Percentiles rank a stretch among this genome's conserved stretches.
phyloP scores from a whole-genome alignment of 2,113 vertebrate genomes.

The Cebus imitator region DNA sequence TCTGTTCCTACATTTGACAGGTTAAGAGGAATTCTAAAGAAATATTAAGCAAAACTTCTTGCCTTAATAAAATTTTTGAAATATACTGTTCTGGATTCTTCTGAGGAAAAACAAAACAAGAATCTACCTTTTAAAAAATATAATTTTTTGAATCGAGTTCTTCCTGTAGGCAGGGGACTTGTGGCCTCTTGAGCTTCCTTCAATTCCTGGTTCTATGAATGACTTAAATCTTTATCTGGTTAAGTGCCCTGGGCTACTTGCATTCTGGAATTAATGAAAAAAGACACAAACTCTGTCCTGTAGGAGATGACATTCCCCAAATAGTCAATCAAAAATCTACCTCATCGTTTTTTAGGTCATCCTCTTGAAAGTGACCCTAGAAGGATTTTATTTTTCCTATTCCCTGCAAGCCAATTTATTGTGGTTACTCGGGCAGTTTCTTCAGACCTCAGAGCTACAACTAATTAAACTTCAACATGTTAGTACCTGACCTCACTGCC shows the following conservation, averaged over 20 bases:
- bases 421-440: constrained; percentile 48
- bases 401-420: constrained; percentile 63
- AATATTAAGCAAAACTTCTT: constrained; percentile 17
- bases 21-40: not conserved
- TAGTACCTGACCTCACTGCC: not conserved
- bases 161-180: not conserved
- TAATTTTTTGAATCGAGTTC: not conserved
- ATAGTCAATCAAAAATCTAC: constrained; percentile 51
- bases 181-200: not conserved
- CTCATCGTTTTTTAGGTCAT: constrained; percentile 12
- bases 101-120: not conserved
- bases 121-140: not conserved
- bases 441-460: constrained; percentile 57
- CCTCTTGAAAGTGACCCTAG: constrained; percentile 52
- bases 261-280: constrained; percentile 48
- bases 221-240: constrained; percentile 33
- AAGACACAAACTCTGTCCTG: not conserved
- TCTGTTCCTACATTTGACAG: constrained; percentile 14
- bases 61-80: constrained; percentile 20
- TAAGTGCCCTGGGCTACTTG: not conserved
- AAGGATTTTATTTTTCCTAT: constrained; percentile 36
- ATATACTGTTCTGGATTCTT: not conserved
- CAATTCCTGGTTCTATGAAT: not conserved
- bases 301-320: constrained; percentile 48
- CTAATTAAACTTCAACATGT: constrained; percentile 73